Percentiles rank a stretch among this genome's conserved stretches.
Conservation (phyloP, 2,888 invertebrate genomes). For the Stramonita haemastoma region DNA sequence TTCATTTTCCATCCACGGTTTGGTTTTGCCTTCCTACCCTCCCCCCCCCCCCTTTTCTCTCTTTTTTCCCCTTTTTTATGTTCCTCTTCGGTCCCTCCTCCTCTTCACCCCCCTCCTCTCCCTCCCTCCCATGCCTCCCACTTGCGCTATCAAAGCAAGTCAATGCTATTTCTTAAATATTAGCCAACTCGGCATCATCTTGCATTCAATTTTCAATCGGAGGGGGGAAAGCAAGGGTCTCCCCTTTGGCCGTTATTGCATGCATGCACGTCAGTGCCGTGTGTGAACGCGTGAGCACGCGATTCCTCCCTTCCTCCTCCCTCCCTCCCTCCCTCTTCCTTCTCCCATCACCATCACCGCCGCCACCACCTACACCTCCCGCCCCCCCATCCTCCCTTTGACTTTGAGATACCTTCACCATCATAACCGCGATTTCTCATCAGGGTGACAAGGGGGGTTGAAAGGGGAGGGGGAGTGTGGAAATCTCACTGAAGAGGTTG, state of each 20-base stretch:
- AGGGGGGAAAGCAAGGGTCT: constrained; percentile 20
- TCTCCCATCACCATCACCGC: neutral
- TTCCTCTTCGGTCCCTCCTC: neutral
- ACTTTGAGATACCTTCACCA: too few species aligned
- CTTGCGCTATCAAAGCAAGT: constrained; percentile 28
- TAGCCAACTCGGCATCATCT: constrained; percentile 47
- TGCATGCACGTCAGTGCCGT: constrained; percentile 43
- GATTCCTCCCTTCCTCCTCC: neutral
- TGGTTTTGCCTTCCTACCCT: neutral
- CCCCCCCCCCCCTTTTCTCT: neutral
- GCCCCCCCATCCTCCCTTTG: too few species aligned
- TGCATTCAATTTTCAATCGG: constrained; percentile 48
- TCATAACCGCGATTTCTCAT: too few species aligned
- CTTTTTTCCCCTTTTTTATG: neutral
- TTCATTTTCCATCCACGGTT: neutral
- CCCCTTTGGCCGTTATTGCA: constrained; percentile 41
- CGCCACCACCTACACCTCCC: too few species aligned
- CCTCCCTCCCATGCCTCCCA: neutral
- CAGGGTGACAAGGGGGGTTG: too few species aligned
- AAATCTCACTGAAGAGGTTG: too few species aligned
- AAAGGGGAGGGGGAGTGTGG: too few species aligned
- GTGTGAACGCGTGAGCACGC: constrained; percentile 34
- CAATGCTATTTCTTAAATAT: constrained; percentile 51
- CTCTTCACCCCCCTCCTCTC: neutral
- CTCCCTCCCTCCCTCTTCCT: neutral